A percentile compares a stretch with the other conserved stretches of the same genome.
These are phyloP conservation scores for Cecropterus lyciades DNA, from an alignment of 1,140 invertebrate species.

Conservation along the genomic window DNA sequence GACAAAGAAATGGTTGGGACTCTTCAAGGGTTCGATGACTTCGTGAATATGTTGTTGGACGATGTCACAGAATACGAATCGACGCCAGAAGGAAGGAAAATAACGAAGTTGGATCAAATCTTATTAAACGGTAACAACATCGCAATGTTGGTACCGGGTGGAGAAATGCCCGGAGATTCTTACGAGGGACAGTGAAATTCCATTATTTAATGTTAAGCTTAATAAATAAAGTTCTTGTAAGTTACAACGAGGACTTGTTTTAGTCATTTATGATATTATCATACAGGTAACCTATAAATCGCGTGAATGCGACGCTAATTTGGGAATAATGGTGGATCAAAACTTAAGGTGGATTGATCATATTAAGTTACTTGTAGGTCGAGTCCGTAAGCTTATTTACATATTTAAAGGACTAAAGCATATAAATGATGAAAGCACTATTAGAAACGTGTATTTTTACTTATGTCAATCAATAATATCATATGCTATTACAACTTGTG, in stretches of 20 bases:
- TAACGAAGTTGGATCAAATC: slow-evolving; percentile 99
- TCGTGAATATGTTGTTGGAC: slow-evolving; percentile 98
- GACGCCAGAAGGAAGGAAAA: slow-evolving; percentile 97
- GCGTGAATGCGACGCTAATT: too few relatives aligned
- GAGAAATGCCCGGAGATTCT: slow-evolving; percentile 78
- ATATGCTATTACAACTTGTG: too few relatives aligned
- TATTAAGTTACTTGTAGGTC: too few relatives aligned
- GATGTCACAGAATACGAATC: slow-evolving; percentile 98
- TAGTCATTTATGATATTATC: background rate
- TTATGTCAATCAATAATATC: too few relatives aligned
- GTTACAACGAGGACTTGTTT: background rate
- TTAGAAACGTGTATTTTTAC: too few relatives aligned
- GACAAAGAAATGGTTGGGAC: slow-evolving; percentile 99
- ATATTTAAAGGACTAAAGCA: too few relatives aligned
- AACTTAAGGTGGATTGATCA: too few relatives aligned
- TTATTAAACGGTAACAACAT: slow-evolving; percentile 99
- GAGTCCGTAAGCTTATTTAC: too few relatives aligned
- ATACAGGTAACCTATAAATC: too few relatives aligned
- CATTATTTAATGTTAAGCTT: background rate
- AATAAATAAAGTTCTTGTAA: slow-evolving; percentile 37
- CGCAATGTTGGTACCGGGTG: slow-evolving; percentile 92
- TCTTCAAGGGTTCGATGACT: slow-evolving; percentile 98
- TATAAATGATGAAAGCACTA: too few relatives aligned
- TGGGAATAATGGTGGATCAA: too few relatives aligned
- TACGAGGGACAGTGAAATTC: slow-evolving; percentile 63